Conservation (phyloP, 2,888 invertebrate species). For the Acholoe squamosa region DNA sequence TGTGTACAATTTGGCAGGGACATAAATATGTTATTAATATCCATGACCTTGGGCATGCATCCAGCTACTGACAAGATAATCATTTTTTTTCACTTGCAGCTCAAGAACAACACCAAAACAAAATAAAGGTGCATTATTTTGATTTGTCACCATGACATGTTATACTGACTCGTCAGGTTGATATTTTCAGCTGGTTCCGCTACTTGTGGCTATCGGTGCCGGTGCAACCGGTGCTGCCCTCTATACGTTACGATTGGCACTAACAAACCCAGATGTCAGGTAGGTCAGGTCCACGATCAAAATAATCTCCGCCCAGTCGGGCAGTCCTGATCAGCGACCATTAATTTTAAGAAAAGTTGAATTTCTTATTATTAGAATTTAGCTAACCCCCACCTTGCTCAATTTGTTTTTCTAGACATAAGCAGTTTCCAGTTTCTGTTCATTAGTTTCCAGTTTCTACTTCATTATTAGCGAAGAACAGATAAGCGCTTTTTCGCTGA, state of each 20-base stretch:
- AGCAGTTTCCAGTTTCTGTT: neutral
- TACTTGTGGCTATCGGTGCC: constrained; percentile 89
- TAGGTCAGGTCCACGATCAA: constrained; percentile 65
- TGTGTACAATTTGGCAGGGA: no score
- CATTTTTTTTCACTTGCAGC: no score
- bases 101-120: no score
- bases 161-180: constrained; percentile 67
- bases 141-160: no score
- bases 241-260: constrained; percentile 89
- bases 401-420: constrained; percentile 5
- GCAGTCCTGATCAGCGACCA: neutral
- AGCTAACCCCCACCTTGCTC: neutral
- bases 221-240: constrained; percentile 88
- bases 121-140: no score
- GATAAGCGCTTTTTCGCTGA: no score
- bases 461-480: neutral
- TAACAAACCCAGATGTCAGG: constrained; percentile 91
- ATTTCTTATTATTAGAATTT: neutral
- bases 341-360: no score
- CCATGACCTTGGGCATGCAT: no score
- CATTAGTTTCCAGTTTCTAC: neutral
- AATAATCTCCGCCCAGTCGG: neutral
- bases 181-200: constrained; percentile 89
- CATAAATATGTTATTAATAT: no score
- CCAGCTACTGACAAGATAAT: no score